Conservation (phyloP, 2,113 vertebrate genomes). For the Oceanites oceanicus region DNA sequence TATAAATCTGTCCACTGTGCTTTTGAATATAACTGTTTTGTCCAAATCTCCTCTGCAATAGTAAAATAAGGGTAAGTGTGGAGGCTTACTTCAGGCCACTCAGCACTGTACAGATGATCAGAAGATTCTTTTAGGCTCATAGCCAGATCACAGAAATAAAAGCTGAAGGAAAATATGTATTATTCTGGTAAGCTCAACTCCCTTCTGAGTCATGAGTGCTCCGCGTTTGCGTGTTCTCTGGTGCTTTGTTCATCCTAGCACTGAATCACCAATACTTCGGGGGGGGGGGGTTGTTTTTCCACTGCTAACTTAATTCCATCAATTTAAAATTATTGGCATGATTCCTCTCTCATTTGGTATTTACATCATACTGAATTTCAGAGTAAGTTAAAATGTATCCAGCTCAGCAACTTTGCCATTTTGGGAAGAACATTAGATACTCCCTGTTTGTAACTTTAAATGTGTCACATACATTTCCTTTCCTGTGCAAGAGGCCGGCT, state of each 20-base stretch:
- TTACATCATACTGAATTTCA: constrained; percentile 22
- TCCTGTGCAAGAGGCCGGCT: background rate
- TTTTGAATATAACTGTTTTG: background rate
- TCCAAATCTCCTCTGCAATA: background rate
- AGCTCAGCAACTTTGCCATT: constrained; percentile 27
- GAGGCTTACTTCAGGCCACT: background rate
- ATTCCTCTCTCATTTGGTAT: background rate
- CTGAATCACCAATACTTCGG: background rate
- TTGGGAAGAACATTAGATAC: background rate
- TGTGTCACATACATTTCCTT: constrained; percentile 7
- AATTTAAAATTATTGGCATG: background rate
- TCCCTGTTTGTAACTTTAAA: background rate
- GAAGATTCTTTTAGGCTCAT: background rate
- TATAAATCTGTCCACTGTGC: background rate
- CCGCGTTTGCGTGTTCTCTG: background rate
- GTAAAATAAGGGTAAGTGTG: background rate
- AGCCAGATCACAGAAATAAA: background rate
- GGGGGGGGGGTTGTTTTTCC: background rate
- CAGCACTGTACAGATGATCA: background rate
- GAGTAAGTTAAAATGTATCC: background rate
- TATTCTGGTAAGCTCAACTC: background rate
- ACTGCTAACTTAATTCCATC: constrained; percentile 1
- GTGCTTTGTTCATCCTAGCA: background rate
- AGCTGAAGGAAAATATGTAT: background rate
- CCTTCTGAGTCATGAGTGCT: background rate